These are phyloP conservation scores for Clarias platycephalus DNA, from an alignment of 2,797 vertebrate species.

Conservation along the genomic window DNA sequence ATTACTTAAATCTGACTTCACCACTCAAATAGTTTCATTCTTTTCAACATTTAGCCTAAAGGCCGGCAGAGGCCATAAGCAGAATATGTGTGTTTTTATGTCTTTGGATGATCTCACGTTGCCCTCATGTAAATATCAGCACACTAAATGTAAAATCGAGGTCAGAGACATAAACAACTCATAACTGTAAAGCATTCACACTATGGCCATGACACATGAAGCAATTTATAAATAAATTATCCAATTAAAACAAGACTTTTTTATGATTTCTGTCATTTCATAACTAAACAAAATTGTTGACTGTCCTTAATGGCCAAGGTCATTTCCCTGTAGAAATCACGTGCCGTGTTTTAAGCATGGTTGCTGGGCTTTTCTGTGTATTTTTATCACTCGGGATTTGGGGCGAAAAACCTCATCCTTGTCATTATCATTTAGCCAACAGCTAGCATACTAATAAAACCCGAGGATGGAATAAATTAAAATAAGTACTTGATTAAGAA, in stretches of 20 bases:
- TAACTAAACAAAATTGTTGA: conserved; percentile 50
- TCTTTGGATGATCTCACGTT: background rate
- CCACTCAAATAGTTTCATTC: conserved; percentile 4
- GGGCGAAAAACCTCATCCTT: conserved; percentile 53
- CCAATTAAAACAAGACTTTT: conserved; percentile 38
- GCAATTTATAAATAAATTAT: conserved; percentile 50
- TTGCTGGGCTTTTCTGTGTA: conserved; percentile 55
- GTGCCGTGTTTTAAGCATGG: conserved; percentile 44
- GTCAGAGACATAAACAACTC: conserved; percentile 54
- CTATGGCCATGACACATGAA: conserved; percentile 40
- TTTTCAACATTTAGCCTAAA: conserved; percentile 19
- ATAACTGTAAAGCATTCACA: conserved; percentile 41
- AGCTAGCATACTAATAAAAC: conserved; percentile 65
- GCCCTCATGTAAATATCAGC: conserved; percentile 35
- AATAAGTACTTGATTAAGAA: conserved; percentile 60
- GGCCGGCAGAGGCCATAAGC: background rate
- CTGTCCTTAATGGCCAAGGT: conserved; percentile 57
- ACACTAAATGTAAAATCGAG: conserved; percentile 37
- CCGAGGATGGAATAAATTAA: conserved; percentile 61
- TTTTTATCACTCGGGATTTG: conserved; percentile 51
- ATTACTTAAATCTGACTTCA: conserved; percentile 4
- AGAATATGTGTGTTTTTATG: conserved; percentile 5
- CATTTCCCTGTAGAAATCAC: conserved; percentile 51
- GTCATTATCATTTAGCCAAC: conserved; percentile 63
- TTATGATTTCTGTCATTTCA: conserved; percentile 54